These are phyloP conservation scores for Gymnothorax reevesii DNA, from an alignment of 2,797 vertebrate species.

Conservation along the genomic window DNA sequence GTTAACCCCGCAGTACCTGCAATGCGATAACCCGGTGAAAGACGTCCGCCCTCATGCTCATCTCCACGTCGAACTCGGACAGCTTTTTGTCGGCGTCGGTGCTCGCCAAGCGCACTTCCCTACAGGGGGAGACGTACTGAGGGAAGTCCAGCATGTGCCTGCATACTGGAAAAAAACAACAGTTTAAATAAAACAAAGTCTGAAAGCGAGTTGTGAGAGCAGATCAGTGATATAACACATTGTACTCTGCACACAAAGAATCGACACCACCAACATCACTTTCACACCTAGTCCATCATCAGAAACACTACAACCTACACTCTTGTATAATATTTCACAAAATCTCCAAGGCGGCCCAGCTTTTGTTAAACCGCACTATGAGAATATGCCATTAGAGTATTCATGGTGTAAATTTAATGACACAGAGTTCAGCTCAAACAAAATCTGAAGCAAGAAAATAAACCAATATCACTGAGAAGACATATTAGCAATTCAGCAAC, in stretches of 20 bases:
- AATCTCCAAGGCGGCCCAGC: neutral
- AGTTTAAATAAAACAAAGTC: neutral
- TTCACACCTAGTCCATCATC: too few relatives aligned
- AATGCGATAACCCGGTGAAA: slow-evolving; percentile 82
- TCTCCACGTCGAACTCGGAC: slow-evolving; percentile 91
- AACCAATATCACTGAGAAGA: neutral
- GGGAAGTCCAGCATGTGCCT: slow-evolving; percentile 89
- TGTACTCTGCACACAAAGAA: neutral
- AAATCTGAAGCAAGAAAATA: neutral
- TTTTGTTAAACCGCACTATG: neutral
- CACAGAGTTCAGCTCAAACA: neutral
- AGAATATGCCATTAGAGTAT: neutral
- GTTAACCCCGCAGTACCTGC: slow-evolving; percentile 72
- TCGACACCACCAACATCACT: too few relatives aligned
- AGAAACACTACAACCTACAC: neutral
- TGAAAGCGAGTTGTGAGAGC: neutral
- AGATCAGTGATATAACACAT: neutral
- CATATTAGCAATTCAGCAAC: neutral
- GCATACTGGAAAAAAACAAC: slow-evolving; percentile 69
- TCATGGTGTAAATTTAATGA: neutral
- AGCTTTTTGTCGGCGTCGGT: slow-evolving; percentile 91
- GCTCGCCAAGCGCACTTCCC: slow-evolving; percentile 85
- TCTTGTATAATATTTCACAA: neutral
- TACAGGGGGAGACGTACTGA: slow-evolving; percentile 83
- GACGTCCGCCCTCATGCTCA: slow-evolving; percentile 90